A percentile compares a stretch with the other conserved stretches of the same genome.
phyloP scores from a whole-genome alignment of 2,888 invertebrate species.

The Listrodromus nycthemerus region DNA sequence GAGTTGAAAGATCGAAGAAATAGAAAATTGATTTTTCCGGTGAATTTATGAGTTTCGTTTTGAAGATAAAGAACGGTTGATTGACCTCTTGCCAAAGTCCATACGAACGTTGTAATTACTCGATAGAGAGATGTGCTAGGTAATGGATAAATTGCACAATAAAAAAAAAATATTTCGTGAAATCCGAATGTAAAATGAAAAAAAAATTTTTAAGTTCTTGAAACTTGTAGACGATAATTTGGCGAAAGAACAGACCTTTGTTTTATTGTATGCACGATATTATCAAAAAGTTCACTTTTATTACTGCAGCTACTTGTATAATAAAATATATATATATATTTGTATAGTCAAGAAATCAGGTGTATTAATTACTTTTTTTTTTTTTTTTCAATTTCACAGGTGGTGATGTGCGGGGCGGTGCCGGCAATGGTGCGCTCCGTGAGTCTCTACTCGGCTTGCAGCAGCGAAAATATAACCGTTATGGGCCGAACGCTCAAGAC shows the following conservation, averaged over 20 bases:
- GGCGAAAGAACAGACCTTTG: too few species aligned
- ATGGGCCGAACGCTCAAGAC: constrained; percentile 88
- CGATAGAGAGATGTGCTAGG: too few species aligned
- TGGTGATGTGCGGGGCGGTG: constrained; percentile 91
- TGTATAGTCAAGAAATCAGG: background rate
- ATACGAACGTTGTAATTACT: too few species aligned
- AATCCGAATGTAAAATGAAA: too few species aligned
- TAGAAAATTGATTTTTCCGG: background rate
- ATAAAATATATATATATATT: background rate
- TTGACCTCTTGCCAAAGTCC: too few species aligned
- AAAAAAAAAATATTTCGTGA: too few species aligned
- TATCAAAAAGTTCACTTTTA: too few species aligned
- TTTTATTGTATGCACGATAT: too few species aligned
- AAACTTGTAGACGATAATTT: too few species aligned
- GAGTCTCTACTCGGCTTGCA: constrained; percentile 89
- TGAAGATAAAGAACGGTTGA: background rate
- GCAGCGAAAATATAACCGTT: constrained; percentile 89
- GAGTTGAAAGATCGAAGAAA: background rate
- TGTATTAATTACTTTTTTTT: constrained; percentile 19
- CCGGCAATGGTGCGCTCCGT: constrained; percentile 90
- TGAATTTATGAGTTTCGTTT: background rate
- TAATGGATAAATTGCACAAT: too few species aligned
- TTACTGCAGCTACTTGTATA: too few species aligned
- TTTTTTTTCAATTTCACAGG: constrained; percentile 83
- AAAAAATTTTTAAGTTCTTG: too few species aligned